phyloP scores from a whole-genome alignment of 2,888 invertebrate genomes.

The Belgica antarctica region DNA sequence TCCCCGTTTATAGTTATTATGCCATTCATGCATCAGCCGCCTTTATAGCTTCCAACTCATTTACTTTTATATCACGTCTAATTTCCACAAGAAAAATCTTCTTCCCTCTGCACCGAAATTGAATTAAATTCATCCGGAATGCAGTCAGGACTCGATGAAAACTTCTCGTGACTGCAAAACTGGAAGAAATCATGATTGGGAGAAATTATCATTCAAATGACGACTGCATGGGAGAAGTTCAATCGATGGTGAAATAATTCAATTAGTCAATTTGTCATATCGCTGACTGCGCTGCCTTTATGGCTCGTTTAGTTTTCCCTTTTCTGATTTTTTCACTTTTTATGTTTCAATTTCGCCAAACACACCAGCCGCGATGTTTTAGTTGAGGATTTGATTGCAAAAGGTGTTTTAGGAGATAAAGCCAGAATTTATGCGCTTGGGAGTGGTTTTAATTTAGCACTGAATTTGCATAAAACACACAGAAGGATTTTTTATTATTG shows the following conservation, averaged over 20 bases:
- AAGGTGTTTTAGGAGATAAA: constrained; percentile 32
- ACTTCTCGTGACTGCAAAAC: neutral
- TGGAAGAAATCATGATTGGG: constrained; percentile 28
- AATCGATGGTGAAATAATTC: constrained; percentile 42
- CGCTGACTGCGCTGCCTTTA: constrained; percentile 22
- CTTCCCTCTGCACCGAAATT: constrained; percentile 20
- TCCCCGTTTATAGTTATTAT: constrained; percentile 28
- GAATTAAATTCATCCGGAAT: constrained; percentile 33
- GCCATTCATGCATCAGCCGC: constrained; percentile 36
- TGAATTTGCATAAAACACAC: constrained; percentile 42
- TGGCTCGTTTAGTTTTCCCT: constrained; percentile 15
- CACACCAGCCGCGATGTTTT: neutral
- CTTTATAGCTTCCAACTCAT: constrained; percentile 43
- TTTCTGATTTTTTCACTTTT: neutral
- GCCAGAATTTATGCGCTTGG: constrained; percentile 39
- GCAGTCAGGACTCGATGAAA: constrained; percentile 19
- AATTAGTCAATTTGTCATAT: constrained; percentile 35
- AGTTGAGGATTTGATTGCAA: constrained; percentile 14
- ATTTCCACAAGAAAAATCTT: constrained; percentile 25
- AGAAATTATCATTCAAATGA: constrained; percentile 31
- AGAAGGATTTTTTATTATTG: constrained; percentile 30
- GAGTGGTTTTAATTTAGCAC: constrained; percentile 40
- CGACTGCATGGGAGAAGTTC: constrained; percentile 23
- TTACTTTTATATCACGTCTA: constrained; percentile 39
- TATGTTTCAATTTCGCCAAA: neutral